A percentile compares a stretch with the other conserved stretches of the same genome.
Conservation (phyloP, 2,888 invertebrate genomes). For the Plusia festucae region DNA sequence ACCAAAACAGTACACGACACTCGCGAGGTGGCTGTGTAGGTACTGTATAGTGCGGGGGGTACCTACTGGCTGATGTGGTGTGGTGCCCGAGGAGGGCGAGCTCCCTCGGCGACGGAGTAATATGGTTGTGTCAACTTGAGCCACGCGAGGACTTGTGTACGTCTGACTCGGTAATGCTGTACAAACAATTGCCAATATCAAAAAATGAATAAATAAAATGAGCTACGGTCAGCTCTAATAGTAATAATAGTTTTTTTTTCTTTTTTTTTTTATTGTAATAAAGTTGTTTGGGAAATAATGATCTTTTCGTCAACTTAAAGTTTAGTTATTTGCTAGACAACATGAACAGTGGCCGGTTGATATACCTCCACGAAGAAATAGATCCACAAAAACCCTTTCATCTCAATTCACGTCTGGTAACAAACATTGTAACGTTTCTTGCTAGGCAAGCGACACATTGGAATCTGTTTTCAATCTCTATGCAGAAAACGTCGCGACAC, state of each 20-base stretch:
- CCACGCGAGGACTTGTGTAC: slow-evolving; percentile 17
- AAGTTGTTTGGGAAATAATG: too few relatives aligned
- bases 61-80: neutral
- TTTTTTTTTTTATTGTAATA: too few relatives aligned
- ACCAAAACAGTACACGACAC: too few relatives aligned
- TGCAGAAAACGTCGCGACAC: slow-evolving; percentile 10
- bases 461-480: slow-evolving; percentile 12
- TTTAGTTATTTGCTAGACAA: too few relatives aligned
- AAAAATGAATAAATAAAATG: slow-evolving; percentile 27
- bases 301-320: too few relatives aligned
- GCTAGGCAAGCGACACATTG: neutral
- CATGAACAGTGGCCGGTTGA: too few relatives aligned
- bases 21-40: too few relatives aligned
- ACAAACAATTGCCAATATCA: slow-evolving; percentile 12
- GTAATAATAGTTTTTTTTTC: too few relatives aligned
- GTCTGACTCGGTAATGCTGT: slow-evolving; percentile 37
- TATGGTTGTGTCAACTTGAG: slow-evolving; percentile 47
- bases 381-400: neutral
- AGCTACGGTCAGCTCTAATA: too few relatives aligned
- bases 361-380: neutral
- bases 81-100: neutral
- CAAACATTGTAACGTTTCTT: slow-evolving; percentile 23
- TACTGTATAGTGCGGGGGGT: too few relatives aligned
- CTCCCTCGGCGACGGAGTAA: slow-evolving; percentile 36
- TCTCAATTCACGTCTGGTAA: neutral